Evolutionary conservation across 1,140 invertebrate species (phyloP).

Genomic region (Homarus americanus): DNA sequence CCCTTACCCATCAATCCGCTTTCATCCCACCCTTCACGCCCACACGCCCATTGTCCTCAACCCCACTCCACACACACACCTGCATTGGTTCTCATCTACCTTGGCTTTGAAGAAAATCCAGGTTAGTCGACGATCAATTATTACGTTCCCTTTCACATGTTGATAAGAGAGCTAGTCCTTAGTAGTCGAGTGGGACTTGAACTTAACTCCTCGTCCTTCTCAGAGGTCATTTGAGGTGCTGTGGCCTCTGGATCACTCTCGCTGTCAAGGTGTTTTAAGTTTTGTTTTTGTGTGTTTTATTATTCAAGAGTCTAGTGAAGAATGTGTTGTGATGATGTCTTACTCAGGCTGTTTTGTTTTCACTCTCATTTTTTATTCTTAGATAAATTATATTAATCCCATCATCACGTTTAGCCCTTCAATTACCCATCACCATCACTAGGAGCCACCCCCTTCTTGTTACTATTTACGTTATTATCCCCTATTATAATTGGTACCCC

Average conservation of each 20-base stretch:
- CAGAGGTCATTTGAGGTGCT: background rate
- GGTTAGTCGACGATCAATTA: conserved; percentile 52
- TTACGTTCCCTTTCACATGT: background rate
- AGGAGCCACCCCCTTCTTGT: background rate
- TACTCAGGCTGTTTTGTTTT: no score
- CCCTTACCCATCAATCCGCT: background rate
- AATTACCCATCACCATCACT: no score
- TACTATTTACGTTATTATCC: background rate
- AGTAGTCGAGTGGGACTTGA: background rate
- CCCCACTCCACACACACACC: conserved; percentile 37
- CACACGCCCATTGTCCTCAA: background rate
- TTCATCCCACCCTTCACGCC: background rate
- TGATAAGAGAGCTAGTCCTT: conserved; percentile 19
- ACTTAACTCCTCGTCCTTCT: background rate
- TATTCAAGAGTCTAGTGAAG: conserved; percentile 32
- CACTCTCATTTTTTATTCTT: no score
- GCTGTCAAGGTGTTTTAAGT: conserved; percentile 40
- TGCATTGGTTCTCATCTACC: conserved; percentile 63
- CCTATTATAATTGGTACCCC: background rate
- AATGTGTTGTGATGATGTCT: no score
- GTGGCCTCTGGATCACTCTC: background rate
- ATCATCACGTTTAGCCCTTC: no score
- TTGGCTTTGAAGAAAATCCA: conserved; percentile 44
- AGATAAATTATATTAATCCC: no score
- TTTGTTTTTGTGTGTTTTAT: background rate